Conservation (phyloP, 2,888 invertebrate species). For the Crocallis elinguaria region DNA sequence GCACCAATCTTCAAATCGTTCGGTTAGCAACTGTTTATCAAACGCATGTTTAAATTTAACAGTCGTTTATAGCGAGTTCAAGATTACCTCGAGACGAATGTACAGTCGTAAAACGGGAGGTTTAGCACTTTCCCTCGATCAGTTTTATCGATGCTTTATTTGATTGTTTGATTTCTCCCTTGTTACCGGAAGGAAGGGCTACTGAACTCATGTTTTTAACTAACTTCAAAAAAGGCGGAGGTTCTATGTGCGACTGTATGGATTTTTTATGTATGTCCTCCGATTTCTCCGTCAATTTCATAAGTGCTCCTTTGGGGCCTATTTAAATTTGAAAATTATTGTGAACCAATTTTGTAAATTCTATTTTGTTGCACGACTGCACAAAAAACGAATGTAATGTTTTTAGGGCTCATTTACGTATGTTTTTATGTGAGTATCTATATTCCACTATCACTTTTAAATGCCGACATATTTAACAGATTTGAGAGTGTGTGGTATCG, state of each 20-base stretch:
- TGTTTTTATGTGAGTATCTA: too few species aligned
- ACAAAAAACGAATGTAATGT: too few species aligned
- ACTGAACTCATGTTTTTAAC: background rate
- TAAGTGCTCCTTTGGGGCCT: too few species aligned
- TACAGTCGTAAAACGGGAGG: conserved; percentile 24
- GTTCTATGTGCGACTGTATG: background rate
- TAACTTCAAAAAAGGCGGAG: too few species aligned
- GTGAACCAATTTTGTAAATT: too few species aligned
- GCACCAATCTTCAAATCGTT: conserved; percentile 5
- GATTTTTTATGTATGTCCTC: background rate
- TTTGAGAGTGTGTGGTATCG: too few species aligned
- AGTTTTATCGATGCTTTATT: conserved; percentile 31
- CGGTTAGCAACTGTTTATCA: conserved; percentile 24
- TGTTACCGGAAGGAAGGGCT: background rate
- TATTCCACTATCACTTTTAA: too few species aligned
- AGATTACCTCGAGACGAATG: conserved; percentile 24
- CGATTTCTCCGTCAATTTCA: too few species aligned
- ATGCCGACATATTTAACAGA: too few species aligned
- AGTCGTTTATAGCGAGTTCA: conserved; percentile 23
- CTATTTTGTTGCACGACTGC: too few species aligned
- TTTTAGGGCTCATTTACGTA: too few species aligned
- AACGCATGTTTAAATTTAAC: conserved; percentile 23
- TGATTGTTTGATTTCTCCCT: conserved; percentile 27
- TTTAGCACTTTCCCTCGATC: conserved; percentile 27
- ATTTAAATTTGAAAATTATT: too few species aligned